Evolutionary conservation across 2,113 vertebrate genomes (phyloP), one percentile per base, ranked within the genome.

Genomic region (Tamias sibiricus): DNA sequence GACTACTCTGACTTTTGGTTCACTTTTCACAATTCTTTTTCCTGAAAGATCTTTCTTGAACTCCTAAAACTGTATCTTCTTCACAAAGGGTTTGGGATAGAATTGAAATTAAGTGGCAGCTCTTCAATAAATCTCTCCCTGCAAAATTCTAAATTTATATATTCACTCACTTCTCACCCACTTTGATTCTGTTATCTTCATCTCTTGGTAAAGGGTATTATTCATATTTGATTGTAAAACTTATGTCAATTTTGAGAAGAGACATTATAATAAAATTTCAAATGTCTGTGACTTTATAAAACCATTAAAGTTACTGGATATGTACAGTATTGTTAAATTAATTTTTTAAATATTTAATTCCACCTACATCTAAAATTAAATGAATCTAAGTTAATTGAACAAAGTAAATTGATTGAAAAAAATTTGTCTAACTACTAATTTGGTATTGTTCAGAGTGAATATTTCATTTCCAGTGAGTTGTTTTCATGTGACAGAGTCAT

Each of bases 231-330:
- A 75, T 2, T 28, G 1, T 75, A 95, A 97, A 90, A 66, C 11
- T 28, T 54, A n/a, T 30, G 14, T 77, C 52, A 71, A 20, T 42
- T 93, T 91, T 94, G n/a, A 91, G 40, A 76, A 52, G 6, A 69
- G 44, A 37, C 26, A 95, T 75, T 92, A 88, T 85, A 96, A 86
- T 95, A 57, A 68, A 91, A 62, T 62, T 81, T 81, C 44, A 62
- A 69, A 64, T 30, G 49, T 88, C 8, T 35, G 64, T 16, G 20
- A 69, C 40, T 89, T 92, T 74, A 72, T 77, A 37, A 93, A 88
- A 77, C 6, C 37, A 74, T 17, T 77, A 6, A 30, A 79, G 44
- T 69, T 32, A 52, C 66, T 82, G 59, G 44, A 30, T 69, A 79
- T 47, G 30, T 32, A 91, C 16, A 30, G 6, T 40, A 44, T 82